Evolutionary conservation across 2,113 vertebrate species (phyloP).

Genomic region (Silurus asotus): DNA sequence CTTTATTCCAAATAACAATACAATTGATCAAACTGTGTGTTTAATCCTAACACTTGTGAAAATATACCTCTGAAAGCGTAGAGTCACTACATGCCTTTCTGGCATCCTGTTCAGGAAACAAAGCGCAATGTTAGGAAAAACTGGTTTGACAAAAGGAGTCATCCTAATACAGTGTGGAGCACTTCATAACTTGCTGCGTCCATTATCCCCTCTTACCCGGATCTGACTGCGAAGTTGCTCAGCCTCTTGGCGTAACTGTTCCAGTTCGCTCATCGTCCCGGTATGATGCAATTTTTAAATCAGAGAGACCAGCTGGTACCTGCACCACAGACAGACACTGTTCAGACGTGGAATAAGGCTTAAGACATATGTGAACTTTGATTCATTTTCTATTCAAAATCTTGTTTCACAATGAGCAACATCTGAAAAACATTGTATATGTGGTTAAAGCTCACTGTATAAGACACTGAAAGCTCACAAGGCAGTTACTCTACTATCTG

Average conservation of each 20-base stretch:
- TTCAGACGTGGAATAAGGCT: background rate
- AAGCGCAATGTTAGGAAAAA: conserved; percentile 12
- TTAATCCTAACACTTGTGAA: background rate
- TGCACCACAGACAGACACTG: conserved; percentile 54
- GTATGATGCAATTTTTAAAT: conserved; percentile 37
- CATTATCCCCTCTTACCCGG: conserved; percentile 76
- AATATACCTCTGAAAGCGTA: conserved; percentile 87
- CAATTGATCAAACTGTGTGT: background rate
- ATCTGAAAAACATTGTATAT: background rate
- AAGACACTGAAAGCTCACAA: background rate
- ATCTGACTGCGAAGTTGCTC: conserved; percentile 96
- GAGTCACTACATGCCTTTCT: conserved; percentile 96
- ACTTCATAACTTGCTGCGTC: background rate
- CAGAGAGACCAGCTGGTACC: conserved; percentile 59
- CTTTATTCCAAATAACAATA: background rate
- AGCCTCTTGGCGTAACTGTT: conserved; percentile 95
- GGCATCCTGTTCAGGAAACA: conserved; percentile 81
- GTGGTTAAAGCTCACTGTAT: background rate
- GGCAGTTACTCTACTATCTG: background rate
- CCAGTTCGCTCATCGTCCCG: conserved; percentile 92
- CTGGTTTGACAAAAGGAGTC: background rate
- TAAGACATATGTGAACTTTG: background rate
- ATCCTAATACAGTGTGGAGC: background rate
- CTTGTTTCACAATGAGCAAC: background rate
- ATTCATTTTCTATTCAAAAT: background rate